Base-by-base conservation (phyloP, 2,797 vertebrate species). In the Rachycentron canadum region DNA sequence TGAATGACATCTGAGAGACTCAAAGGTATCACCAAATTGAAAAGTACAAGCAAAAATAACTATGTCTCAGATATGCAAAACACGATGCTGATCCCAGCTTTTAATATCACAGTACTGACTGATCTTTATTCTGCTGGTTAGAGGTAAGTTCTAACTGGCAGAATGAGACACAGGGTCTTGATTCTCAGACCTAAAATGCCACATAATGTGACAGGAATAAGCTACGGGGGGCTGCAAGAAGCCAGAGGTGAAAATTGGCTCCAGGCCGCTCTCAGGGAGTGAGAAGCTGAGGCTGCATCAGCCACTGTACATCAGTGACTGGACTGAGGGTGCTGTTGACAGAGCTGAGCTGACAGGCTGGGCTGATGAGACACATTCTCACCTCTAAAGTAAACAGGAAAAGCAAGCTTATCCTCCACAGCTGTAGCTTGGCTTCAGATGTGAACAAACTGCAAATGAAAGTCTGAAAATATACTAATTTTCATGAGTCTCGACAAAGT, bases 371-470 rank as follows among this genome's bases (percentile, higher is more conserved):
- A 80, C 69, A 45, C 74, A 47, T 83, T 53, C 66, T 73, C 76
- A 53, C 56, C 65, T 38, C 70, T 64, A 3, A 72, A 83, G 59
- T 88, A 79, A 89, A 87, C 67, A 71, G 66, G 78, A 85, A 83
- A 47, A 45, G 55, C 13, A 50, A 23, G 28, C 58, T 28, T 43
- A 68, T 78, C 64, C 72, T 67, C 53, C 34, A 5, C 5, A 12
- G 28, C 32, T 34, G 79, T 45, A 49, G 67, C 64, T 73, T 58
- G 26, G 62, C 14, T 21, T 70, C 52, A 1, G 14, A 14, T 21
- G 49, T 45, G 19, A 0, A 2, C 19, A 63, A 68, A 32, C 25
- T 62, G 43, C 61, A 61, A 62, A 47, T 69, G 13, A 65, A 41
- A 50, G 21, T 60, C 53, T 49, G 11, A 64, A 62, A 60, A 74